phyloP scores from a whole-genome alignment of 2,797 vertebrate genomes.

The Rhynchotus rufescens region DNA sequence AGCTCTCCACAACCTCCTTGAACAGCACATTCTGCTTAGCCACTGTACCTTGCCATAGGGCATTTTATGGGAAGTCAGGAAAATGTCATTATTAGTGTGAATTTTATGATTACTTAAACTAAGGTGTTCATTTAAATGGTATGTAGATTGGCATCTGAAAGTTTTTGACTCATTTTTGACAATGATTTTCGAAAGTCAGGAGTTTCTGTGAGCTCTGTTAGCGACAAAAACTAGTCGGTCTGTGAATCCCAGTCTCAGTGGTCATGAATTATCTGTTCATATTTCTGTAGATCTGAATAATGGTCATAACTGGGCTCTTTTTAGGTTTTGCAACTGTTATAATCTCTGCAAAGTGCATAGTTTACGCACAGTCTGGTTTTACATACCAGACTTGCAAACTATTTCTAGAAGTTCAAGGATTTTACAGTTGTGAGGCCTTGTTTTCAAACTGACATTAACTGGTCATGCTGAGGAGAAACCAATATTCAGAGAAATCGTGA shows the following conservation, averaged over 20 bases:
- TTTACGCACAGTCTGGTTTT: slow-evolving; percentile 23
- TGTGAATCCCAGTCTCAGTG: not conserved
- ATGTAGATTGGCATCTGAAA: not conserved
- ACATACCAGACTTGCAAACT: slow-evolving; percentile 35
- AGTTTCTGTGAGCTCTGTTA: not conserved
- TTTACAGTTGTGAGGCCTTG: slow-evolving; percentile 38
- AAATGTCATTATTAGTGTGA: not conserved
- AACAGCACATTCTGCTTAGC: not conserved
- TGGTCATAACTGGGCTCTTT: not conserved
- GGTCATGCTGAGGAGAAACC: slow-evolving; percentile 31
- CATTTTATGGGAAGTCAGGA: not conserved
- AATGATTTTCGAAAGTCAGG: not conserved
- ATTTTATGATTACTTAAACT: not conserved
- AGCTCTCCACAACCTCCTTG: not conserved
- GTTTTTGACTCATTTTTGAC: not conserved
- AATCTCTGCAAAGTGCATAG: not conserved
- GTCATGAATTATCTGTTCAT: not conserved
- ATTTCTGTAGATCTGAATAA: slow-evolving; percentile 33
- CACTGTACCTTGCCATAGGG: not conserved
- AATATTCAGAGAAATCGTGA: not conserved
- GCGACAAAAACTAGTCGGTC: slow-evolving; percentile 10
- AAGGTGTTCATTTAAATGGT: not conserved
- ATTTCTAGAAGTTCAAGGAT: slow-evolving; percentile 56
- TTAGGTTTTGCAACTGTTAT: not conserved
- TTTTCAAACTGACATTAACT: slow-evolving; percentile 1